phyloP scores from a whole-genome alignment of 1,140 invertebrate species.

The Drosophila nigrodunni region DNA sequence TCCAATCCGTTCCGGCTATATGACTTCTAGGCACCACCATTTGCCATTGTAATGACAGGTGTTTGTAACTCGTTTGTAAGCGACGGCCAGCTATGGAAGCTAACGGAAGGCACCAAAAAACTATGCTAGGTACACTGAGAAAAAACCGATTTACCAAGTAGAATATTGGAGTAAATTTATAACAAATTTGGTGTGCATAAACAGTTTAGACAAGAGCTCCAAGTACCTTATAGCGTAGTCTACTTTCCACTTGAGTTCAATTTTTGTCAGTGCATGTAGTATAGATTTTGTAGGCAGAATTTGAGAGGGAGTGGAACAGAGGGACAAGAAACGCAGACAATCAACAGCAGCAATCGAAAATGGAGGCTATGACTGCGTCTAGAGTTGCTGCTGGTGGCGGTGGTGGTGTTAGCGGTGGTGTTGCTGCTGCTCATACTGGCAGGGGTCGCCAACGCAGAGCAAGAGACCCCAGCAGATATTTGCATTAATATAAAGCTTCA shows the following conservation, averaged over 20 bases:
- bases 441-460: conserved; percentile 66
- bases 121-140: conserved; percentile 9
- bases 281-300: no score
- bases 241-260: no score
- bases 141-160: neutral
- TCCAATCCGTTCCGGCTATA: conserved; percentile 3
- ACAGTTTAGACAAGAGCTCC: neutral
- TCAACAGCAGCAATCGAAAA: conserved; percentile 57
- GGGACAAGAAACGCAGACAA: conserved; percentile 48
- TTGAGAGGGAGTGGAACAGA: conserved; percentile 23
- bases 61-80: conserved; percentile 80
- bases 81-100: conserved; percentile 39
- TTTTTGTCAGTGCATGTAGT: no score
- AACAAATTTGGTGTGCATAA: neutral
- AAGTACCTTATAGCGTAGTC: neutral
- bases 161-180: neutral
- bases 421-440: conserved; percentile 18
- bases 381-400: neutral
- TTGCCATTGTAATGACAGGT: conserved; percentile 80
- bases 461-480: conserved; percentile 68
- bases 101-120: conserved; percentile 63
- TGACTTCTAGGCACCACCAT: conserved; percentile 45
- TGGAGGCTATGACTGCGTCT: neutral
- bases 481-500: conserved; percentile 80
- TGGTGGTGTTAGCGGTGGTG: neutral